These are phyloP conservation scores for Gouania willdenowi DNA, from an alignment of 2,797 vertebrate genomes.

Conservation along the genomic window DNA sequence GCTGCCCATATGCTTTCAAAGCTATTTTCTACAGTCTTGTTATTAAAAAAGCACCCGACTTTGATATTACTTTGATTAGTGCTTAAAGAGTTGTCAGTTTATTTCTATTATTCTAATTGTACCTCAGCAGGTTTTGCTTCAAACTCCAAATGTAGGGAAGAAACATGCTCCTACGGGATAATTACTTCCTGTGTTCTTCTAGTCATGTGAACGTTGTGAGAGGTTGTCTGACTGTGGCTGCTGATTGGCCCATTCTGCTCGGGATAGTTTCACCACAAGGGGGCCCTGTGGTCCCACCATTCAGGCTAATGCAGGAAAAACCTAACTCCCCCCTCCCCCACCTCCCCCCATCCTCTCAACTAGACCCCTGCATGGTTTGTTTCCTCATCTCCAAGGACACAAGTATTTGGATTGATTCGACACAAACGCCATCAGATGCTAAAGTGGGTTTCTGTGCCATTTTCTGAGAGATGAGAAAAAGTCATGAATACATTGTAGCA, in stretches of 20 bases:
- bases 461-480: constrained; percentile 9
- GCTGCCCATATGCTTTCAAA: constrained; percentile 25
- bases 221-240: constrained; percentile 26
- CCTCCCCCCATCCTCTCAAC: background rate
- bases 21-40: constrained; percentile 42
- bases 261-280: constrained; percentile 46
- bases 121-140: constrained; percentile 8
- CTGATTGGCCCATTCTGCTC: constrained; percentile 19
- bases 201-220: constrained; percentile 1
- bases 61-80: constrained; percentile 30
- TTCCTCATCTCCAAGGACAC: constrained; percentile 4
- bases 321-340: no score
- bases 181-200: background rate
- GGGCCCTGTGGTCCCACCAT: constrained; percentile 44
- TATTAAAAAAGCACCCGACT: constrained; percentile 27
- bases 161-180: constrained; percentile 8
- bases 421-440: background rate
- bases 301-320: constrained; percentile 17
- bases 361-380: constrained; percentile 12
- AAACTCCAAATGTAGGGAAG: no score
- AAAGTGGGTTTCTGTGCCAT: background rate
- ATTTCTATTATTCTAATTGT: no score
- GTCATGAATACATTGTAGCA: constrained; percentile 10
- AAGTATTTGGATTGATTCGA: background rate
- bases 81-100: constrained; percentile 12